Conservation (phyloP, 2,888 invertebrate genomes). For the Cantharis lateralis region DNA sequence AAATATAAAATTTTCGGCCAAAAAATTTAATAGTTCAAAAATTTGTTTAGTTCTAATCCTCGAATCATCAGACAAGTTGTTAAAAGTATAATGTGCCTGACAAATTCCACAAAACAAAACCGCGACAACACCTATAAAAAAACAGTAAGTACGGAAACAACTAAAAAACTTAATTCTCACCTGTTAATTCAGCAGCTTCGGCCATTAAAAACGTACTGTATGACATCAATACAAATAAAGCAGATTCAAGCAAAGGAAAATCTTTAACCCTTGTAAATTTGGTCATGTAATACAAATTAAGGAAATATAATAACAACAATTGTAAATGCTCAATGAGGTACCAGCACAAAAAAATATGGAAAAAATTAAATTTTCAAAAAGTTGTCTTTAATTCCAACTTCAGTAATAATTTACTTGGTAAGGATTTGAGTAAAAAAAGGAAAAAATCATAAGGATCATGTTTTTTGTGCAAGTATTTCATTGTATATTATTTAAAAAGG, state of each 20-base stretch:
- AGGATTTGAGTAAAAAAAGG: too few relatives aligned
- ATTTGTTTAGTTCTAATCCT: conserved; percentile 87
- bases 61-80: conserved; percentile 89
- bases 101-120: conserved; percentile 98
- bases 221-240: conserved; percentile 96
- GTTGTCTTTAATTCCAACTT: too few relatives aligned
- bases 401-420: too few relatives aligned
- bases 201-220: conserved; percentile 97
- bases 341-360: too few relatives aligned
- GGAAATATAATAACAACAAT: conserved; percentile 30
- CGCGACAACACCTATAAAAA: conserved; percentile 82
- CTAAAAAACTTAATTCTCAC: conserved; percentile 57
- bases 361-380: too few relatives aligned
- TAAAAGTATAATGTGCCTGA: conserved; percentile 98
- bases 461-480: too few relatives aligned
- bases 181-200: conserved; percentile 94
- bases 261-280: conserved; percentile 94
- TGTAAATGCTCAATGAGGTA: neutral
- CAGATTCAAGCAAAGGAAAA: conserved; percentile 93
- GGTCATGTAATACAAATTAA: conserved; percentile 68
- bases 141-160: neutral
- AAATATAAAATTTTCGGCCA: conserved; percentile 98
- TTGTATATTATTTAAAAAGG: conserved; percentile 62
- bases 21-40: conserved; percentile 92
- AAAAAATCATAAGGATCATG: too few relatives aligned